phyloP scores from a whole-genome alignment of 2,113 vertebrate species.

The Synchiropus splendidus region DNA sequence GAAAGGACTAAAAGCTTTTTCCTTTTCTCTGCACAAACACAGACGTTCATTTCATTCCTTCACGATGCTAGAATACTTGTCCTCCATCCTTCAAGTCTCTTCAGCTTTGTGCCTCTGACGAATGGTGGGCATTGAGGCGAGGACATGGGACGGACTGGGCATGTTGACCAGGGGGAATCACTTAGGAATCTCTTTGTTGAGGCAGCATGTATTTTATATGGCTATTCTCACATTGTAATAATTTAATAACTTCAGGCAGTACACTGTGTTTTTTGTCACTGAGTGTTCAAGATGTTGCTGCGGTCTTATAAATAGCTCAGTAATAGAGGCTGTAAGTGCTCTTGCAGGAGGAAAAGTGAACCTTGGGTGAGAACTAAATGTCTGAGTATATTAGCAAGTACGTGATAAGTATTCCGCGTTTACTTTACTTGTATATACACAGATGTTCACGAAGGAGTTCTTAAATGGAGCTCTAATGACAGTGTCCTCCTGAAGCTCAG shows the following conservation, averaged over 20 bases:
- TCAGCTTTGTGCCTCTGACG: conserved; percentile 51
- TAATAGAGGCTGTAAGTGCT: too few relatives aligned
- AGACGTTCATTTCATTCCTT: conserved; percentile 40
- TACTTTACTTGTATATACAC: too few relatives aligned
- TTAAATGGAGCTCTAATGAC: too few relatives aligned
- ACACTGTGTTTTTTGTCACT: too few relatives aligned
- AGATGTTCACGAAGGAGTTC: too few relatives aligned
- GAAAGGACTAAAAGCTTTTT: conserved; percentile 24
- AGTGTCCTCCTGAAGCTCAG: too few relatives aligned
- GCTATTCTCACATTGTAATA: not conserved
- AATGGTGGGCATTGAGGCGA: conserved; percentile 52
- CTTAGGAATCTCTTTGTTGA: conserved; percentile 49
- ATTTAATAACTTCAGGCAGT: not conserved
- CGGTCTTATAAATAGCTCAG: too few relatives aligned
- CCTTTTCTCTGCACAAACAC: conserved; percentile 26
- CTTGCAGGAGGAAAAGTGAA: too few relatives aligned
- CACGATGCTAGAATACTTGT: conserved; percentile 49
- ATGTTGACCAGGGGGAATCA: conserved; percentile 45
- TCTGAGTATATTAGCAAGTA: too few relatives aligned
- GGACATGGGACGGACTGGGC: conserved; percentile 44
- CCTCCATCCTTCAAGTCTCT: conserved; percentile 38
- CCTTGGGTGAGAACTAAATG: too few relatives aligned
- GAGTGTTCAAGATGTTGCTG: too few relatives aligned
- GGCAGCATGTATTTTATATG: conserved; percentile 17
- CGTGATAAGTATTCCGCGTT: too few relatives aligned